Evolutionary conservation across 2,113 vertebrate species (phyloP).

Genomic region (Emydura subglobosa): DNA sequence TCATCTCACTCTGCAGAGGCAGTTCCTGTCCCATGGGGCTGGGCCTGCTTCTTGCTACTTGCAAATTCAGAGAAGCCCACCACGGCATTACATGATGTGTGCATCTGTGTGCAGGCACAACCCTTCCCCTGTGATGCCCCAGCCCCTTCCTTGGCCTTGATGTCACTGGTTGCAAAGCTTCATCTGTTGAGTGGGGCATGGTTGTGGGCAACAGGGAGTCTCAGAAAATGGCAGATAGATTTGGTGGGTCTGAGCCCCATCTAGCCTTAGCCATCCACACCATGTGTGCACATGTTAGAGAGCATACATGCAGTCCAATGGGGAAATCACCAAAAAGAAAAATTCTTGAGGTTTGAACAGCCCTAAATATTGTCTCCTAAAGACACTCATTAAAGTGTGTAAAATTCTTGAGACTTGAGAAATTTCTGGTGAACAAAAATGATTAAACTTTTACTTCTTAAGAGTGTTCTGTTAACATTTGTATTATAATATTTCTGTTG

Average conservation of each 20-base stretch:
- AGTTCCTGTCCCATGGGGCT: not conserved
- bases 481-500: not conserved
- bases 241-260: not conserved
- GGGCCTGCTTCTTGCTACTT: not conserved
- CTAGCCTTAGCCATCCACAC: not conserved
- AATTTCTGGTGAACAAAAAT: not conserved
- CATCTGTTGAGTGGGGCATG: not conserved
- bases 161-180: not conserved
- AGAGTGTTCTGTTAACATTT: not conserved
- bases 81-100: not conserved
- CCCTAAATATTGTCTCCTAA: not conserved
- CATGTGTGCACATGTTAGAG: not conserved
- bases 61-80: not conserved
- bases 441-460: not conserved
- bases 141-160: not conserved
- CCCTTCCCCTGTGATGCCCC: too few relatives aligned
- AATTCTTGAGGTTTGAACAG: not conserved
- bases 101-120: not conserved
- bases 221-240: not conserved
- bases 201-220: not conserved
- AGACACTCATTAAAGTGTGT: not conserved
- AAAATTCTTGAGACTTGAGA: not conserved
- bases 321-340: not conserved
- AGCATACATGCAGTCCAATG: not conserved
- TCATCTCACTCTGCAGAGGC: not conserved